Evolutionary conservation across 2,797 vertebrate species (phyloP), one percentile per base, ranked within the genome.

Genomic region (Cirrhinus molitorella): DNA sequence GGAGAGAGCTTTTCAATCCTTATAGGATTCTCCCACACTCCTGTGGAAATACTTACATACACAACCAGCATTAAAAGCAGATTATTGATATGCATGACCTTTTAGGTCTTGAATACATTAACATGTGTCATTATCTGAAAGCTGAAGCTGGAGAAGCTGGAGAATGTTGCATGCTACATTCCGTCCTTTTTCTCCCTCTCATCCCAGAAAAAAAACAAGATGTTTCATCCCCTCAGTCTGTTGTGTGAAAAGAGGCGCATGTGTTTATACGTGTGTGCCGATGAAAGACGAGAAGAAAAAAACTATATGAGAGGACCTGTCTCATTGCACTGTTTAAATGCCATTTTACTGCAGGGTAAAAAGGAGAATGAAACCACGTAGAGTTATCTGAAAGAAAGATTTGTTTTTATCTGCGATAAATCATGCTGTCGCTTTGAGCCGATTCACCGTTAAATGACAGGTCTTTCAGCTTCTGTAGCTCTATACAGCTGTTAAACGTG

Each of bases 21-120:
- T 49, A 2, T 43, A 49, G 55, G 21, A 51, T 75, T 55, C 71
- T 82, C 17, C 34, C 23, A 75, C 47, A 55, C 17, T 63, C 21
- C 14, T 34, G 17, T 34, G 40, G 25, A 72, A 61, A 73, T 49
- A 51, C 57, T 74, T 7, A n/a, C 16, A 3, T 40, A 47, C 68
- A 72, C 43, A 81, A 73, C 23, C 67, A 73, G 73, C 63, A 67
- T 76, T 55, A 47, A 83, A 63, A 66, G 31, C 28, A 40, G 17
- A 55, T n/a, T 40, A 83, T 68, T 83, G 23, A 68, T 57, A 76
- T 76, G 61, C 61, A 57, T 67, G 72, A 83, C 73, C 81, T 66
- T 82, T 74, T 34, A 76, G 72, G 34, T 45, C 63, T 83, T 34
- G 81, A 76, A 83, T 83, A 76, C 81, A 76, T 83, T 68, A 83